These are phyloP conservation scores for Pycnomerus fuliginosus DNA, from an alignment of 2,888 invertebrate species.

Conservation along the genomic window DNA sequence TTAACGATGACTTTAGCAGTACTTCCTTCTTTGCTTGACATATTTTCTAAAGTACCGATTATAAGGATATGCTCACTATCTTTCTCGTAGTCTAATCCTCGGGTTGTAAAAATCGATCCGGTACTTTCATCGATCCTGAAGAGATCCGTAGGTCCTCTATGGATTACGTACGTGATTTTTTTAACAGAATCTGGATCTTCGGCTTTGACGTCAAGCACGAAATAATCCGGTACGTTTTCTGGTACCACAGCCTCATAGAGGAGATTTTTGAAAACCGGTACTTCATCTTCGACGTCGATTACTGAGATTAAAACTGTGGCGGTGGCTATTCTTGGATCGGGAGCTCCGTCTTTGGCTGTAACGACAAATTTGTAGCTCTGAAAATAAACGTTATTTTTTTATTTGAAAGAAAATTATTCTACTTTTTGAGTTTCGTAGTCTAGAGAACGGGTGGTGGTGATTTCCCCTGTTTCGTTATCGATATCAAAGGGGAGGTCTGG, in stretches of 20 bases:
- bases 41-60: conserved; percentile 83
- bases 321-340: conserved; percentile 81
- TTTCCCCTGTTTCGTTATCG: conserved; percentile 76
- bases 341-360: conserved; percentile 84
- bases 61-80: conserved; percentile 71
- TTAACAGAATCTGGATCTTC: conserved; percentile 79
- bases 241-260: conserved; percentile 79
- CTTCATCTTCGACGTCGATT: conserved; percentile 78
- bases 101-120: conserved; percentile 75
- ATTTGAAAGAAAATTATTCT: conserved; percentile 18
- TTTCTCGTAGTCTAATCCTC: conserved; percentile 77
- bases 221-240: conserved; percentile 78
- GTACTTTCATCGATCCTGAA: conserved; percentile 81
- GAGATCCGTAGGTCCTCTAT: conserved; percentile 76
- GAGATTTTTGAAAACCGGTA: conserved; percentile 72
- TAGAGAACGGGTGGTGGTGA: conserved; percentile 69
- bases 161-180: conserved; percentile 80
- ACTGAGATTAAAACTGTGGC: conserved; percentile 83
- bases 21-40: conserved; percentile 65
- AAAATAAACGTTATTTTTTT: conserved; percentile 23
- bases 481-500: conserved; percentile 76
- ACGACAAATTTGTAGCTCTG: conserved; percentile 81
- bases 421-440: conserved; percentile 84
- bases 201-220: conserved; percentile 77
- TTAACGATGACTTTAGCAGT: conserved; percentile 73